Evolutionary conservation across 2,797 vertebrate species (phyloP).

Genomic region (Malurus splendens): DNA sequence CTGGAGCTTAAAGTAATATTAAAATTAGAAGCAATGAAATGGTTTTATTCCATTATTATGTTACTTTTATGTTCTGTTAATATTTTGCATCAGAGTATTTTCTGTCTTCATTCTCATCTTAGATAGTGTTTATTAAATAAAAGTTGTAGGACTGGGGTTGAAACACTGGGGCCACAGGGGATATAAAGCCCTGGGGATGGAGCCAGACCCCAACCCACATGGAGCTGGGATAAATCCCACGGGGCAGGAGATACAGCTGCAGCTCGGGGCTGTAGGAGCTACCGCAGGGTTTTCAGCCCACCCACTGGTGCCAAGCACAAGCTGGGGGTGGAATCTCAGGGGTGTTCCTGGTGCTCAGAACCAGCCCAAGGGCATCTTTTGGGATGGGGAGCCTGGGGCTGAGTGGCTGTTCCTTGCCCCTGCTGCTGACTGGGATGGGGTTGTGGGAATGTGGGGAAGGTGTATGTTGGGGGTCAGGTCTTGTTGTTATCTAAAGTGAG

Average conservation of each 20-base stretch:
- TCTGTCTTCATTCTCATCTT: neutral
- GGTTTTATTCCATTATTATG: neutral
- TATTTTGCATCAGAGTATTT: neutral
- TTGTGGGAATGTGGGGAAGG: neutral
- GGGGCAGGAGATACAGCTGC: neutral
- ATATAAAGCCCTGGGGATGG: neutral
- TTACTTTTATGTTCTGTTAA: neutral
- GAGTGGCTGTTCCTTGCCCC: neutral
- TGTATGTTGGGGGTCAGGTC: neutral
- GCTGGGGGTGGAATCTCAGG: neutral
- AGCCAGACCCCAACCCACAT: neutral
- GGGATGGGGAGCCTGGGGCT: neutral
- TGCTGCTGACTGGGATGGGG: rapidly evolving
- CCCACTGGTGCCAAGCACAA: neutral
- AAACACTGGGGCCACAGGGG: neutral
- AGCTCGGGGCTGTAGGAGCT: neutral
- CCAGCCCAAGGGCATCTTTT: neutral
- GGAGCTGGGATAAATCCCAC: neutral
- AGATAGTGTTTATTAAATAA: neutral
- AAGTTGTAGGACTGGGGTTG: neutral
- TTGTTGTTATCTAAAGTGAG: neutral
- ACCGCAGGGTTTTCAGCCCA: neutral
- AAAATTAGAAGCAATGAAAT: neutral
- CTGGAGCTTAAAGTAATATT: neutral
- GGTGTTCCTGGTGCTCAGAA: neutral